Evolutionary conservation across 30 jellyfish, hydroid and myxozoan species (phyloP), one percentile per base, ranked within the genome.

Genomic region (Clytia hemisphaerica): DNA sequence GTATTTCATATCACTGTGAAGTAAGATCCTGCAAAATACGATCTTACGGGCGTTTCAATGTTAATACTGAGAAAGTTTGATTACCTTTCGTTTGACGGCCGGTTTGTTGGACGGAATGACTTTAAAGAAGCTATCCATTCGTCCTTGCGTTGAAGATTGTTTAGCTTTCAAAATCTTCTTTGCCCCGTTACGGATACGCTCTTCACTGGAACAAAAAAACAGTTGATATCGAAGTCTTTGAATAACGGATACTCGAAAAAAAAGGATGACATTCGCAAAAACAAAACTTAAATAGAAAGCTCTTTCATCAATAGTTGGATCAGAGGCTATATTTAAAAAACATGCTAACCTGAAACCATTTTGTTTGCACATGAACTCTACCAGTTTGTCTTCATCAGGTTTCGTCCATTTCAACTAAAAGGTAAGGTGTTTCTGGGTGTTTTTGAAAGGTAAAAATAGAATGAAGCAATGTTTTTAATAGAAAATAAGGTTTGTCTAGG

Each of bases 341-440:
- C 30, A 33, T 30, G 7, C 30, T 6, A 32, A 85, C 95, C 69
- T 85, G 76, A 85, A 85, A 7, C 91, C 93, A 30, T 85, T 85
- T 21, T 78, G 81, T 71, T 85, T 80, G 1, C 65, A 54, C 93
- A 85, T 76, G 71, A 16, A 85, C 34, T 85, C 71, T 33, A 85
- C 91, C 15, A 85, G 80, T 3, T 61, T 84, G 26, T 85, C 95
- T 70, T 85, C 95, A 63, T 85, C 88, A 1, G 95, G 95, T 19
- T 85, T 93, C 15, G 76, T 27, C 95, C 95, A 85, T 40, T 78
- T 77, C 37, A 85, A 73, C 95, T 85, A 34, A 37, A 84, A 64
- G 6, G 10, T 36, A 37, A 64, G 46, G 29, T 3, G 61, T 29
- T 42, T n/a, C n/a, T n/a, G n/a, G n/a, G n/a, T n/a, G n/a, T n/a